phyloP scores from a whole-genome alignment of 92 coral and sea anemone species.

The Virgularia gustaviana region DNA sequence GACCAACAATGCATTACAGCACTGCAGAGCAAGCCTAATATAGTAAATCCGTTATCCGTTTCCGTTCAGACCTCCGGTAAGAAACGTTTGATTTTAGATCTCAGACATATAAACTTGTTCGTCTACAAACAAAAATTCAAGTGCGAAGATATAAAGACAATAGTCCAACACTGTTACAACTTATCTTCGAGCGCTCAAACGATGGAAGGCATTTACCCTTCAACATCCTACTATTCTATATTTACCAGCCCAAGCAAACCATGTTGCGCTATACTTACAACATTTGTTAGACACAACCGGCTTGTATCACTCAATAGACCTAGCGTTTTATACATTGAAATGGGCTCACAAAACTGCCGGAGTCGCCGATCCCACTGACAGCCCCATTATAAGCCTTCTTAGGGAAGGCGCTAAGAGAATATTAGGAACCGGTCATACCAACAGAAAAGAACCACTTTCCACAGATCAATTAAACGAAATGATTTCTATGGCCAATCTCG shows the following conservation, averaged over 20 bases:
- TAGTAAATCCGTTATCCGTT: slow-evolving; percentile 37
- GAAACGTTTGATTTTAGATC: slow-evolving; percentile 27
- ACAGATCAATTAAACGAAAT: slow-evolving; percentile 34
- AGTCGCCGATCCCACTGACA: no score
- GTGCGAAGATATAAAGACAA: slow-evolving; percentile 18
- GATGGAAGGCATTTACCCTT: background rate
- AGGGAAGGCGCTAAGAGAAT: slow-evolving; percentile 30
- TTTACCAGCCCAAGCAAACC: background rate
- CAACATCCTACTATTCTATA: background rate
- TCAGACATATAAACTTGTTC: slow-evolving; percentile 20
- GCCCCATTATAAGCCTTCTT: slow-evolving; percentile 1
- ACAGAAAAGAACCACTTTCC: slow-evolving; percentile 50
- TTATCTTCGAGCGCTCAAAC: background rate
- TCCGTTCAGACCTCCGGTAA: slow-evolving; percentile 41
- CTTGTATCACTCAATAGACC: no score
- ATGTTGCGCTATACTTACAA: slow-evolving; percentile 21
- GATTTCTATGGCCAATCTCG: slow-evolving; percentile 33
- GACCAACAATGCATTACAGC: background rate
- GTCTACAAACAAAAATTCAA: slow-evolving; percentile 35
- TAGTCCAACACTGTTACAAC: background rate
- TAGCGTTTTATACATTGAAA: no score
- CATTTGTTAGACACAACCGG: slow-evolving; percentile 5
- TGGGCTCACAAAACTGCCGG: no score
- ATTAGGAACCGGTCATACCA: slow-evolving; percentile 9
- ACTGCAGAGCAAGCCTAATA: background rate